Percentiles rank a stretch among this genome's conserved stretches.
phyloP scores from a whole-genome alignment of 2,888 invertebrate species.

The Drosophila incognita region DNA sequence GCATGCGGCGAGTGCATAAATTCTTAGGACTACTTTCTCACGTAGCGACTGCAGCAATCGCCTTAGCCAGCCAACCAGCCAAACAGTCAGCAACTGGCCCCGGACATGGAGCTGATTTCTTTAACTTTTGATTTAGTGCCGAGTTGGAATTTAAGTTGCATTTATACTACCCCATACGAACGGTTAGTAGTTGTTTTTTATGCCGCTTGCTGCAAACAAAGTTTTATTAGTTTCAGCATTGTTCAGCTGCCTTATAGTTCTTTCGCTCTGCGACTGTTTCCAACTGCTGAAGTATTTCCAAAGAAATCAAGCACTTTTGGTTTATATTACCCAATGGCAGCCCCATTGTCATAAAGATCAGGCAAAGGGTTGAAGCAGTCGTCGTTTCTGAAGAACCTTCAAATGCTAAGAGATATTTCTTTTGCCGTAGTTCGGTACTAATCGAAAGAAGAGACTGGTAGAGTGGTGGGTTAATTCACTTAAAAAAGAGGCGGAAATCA shows the following conservation, averaged over 20 bases:
- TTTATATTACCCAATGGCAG: constrained; percentile 38
- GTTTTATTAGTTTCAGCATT: constrained; percentile 70
- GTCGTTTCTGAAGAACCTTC: constrained; percentile 30
- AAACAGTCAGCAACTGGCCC: constrained; percentile 20
- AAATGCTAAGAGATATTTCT: neutral
- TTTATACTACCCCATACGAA: constrained; percentile 36
- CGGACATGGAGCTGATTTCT: constrained; percentile 65
- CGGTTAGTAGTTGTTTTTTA: constrained; percentile 31
- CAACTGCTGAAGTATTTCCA: constrained; percentile 52
- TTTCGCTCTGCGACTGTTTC: constrained; percentile 13
- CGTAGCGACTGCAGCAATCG: constrained; percentile 56
- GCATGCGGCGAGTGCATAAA: constrained; percentile 77
- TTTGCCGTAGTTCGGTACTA: neutral
- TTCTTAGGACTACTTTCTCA: constrained; percentile 60
- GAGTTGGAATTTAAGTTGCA: constrained; percentile 54
- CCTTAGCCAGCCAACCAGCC: constrained; percentile 4
- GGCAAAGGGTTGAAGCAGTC: constrained; percentile 24
- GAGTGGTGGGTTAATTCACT: neutral
- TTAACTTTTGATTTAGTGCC: constrained; percentile 74
- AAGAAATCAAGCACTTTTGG: constrained; percentile 50
- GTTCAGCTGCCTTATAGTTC: constrained; percentile 38
- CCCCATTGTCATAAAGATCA: constrained; percentile 40
- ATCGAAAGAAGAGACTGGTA: neutral
- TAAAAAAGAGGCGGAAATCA: constrained; percentile 20
- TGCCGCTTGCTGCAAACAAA: constrained; percentile 39